Evolutionary conservation across 2,113 vertebrate genomes (phyloP).

Genomic region (Tricholaema leucomelas): DNA sequence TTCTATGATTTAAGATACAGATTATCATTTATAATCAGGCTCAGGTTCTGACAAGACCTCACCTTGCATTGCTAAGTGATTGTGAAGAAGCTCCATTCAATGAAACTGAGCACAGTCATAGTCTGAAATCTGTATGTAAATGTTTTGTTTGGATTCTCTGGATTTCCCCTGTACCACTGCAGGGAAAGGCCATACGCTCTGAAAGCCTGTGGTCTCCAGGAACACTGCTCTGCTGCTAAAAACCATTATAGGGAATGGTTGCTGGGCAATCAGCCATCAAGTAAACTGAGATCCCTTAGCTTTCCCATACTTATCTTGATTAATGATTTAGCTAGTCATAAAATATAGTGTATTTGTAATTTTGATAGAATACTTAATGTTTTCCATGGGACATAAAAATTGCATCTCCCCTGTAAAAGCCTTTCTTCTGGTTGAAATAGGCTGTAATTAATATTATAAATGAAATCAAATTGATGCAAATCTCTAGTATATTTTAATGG

Average conservation of each 20-base stretch:
- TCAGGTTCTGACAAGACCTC: neutral
- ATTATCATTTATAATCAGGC: neutral
- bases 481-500: neutral
- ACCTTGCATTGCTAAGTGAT: neutral
- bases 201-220: slow-evolving; percentile 8
- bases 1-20: neutral
- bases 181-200: slow-evolving; percentile 11
- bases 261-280: slow-evolving; percentile 74
- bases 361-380: slow-evolving; percentile 65
- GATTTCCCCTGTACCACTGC: neutral
- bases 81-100: neutral
- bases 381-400: slow-evolving; percentile 70
- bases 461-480: neutral
- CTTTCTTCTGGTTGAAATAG: neutral
- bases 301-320: slow-evolving; percentile 73
- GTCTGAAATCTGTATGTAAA: slow-evolving; percentile 1
- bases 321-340: slow-evolving; percentile 77
- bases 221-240: neutral
- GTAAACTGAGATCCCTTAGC: slow-evolving; percentile 72
- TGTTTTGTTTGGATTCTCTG: slow-evolving; percentile 1
- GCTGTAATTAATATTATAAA: neutral
- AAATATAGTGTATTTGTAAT: slow-evolving; percentile 74
- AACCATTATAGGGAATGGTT: slow-evolving; percentile 61
- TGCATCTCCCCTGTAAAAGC: neutral
- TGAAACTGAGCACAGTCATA: neutral